Percentiles rank a stretch among this genome's conserved stretches.
Evolutionary conservation across 2,113 vertebrate species (phyloP).

Genomic region (Pongo pygmaeus): DNA sequence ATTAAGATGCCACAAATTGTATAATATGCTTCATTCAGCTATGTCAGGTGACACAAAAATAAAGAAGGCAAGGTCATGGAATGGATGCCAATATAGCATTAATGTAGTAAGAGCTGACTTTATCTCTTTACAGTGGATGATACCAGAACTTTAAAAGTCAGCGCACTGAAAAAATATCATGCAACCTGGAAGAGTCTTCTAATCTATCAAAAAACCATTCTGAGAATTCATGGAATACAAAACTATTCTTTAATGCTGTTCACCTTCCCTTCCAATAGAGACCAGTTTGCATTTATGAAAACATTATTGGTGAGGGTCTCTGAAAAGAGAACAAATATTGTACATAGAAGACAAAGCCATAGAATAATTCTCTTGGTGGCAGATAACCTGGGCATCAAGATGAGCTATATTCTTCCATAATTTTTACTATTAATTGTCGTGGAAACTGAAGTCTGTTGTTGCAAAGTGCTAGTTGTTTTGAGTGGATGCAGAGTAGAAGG

Average conservation of each 20-base stretch:
- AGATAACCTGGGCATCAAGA: neutral
- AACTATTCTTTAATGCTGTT: neutral
- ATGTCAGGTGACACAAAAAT: neutral
- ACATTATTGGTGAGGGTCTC: neutral
- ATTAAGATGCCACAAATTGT: neutral
- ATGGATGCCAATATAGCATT: neutral
- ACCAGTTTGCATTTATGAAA: neutral
- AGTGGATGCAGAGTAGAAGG: neutral
- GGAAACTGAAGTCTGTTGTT: neutral
- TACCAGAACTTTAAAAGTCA: neutral
- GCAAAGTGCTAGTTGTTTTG: neutral
- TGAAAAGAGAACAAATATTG: slow-evolving; percentile 5
- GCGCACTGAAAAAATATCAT: neutral
- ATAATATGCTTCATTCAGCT: neutral
- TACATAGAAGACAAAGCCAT: neutral
- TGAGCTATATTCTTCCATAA: neutral
- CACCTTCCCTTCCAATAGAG: neutral
- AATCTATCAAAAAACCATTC: neutral
- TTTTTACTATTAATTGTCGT: neutral
- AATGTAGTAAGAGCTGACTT: neutral
- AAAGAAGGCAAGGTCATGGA: neutral
- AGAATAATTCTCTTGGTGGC: neutral
- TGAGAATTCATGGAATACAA: neutral
- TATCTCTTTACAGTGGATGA: neutral
- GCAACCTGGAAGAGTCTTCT: neutral